These are phyloP conservation scores for Synanthedon andrenaeformis DNA, from an alignment of 2,888 invertebrate species.

Conservation along the genomic window DNA sequence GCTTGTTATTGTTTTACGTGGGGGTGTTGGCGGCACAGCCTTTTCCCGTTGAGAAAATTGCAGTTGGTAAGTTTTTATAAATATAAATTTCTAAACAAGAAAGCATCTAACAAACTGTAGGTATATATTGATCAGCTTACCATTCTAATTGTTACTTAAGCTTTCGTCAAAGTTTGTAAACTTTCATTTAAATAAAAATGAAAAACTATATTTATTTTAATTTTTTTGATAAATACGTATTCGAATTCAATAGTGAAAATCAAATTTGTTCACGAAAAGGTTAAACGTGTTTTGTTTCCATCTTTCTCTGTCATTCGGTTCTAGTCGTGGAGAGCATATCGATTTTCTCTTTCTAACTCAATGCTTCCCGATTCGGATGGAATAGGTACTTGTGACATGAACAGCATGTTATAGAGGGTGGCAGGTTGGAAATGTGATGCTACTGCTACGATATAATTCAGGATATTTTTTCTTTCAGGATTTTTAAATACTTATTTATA, in stretches of 20 bases:
- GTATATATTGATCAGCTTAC: not conserved
- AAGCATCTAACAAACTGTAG: not conserved
- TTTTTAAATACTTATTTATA: no score
- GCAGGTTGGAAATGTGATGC: no score
- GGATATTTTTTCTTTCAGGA: no score
- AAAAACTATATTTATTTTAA: no score
- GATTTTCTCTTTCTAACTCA: constrained; percentile 36
- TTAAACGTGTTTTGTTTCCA: constrained; percentile 23
- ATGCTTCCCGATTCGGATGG: constrained; percentile 3
- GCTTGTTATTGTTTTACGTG: constrained; percentile 40
- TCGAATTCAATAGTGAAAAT: no score
- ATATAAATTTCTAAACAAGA: not conserved
- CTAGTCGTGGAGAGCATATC: constrained; percentile 15
- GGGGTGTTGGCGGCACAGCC: constrained; percentile 42
- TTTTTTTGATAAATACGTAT: no score
- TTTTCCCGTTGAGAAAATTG: constrained; percentile 57
- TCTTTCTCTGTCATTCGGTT: constrained; percentile 24
- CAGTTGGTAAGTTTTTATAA: constrained; percentile 48
- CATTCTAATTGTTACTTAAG: not conserved
- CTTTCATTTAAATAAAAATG: no score
- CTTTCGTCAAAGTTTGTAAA: not conserved
- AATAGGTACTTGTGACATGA: no score
- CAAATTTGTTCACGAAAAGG: no score
- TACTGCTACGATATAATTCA: no score
- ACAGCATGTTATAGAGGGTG: no score